Conservation (phyloP, 1,140 invertebrate species). For the Dryas iulia region DNA sequence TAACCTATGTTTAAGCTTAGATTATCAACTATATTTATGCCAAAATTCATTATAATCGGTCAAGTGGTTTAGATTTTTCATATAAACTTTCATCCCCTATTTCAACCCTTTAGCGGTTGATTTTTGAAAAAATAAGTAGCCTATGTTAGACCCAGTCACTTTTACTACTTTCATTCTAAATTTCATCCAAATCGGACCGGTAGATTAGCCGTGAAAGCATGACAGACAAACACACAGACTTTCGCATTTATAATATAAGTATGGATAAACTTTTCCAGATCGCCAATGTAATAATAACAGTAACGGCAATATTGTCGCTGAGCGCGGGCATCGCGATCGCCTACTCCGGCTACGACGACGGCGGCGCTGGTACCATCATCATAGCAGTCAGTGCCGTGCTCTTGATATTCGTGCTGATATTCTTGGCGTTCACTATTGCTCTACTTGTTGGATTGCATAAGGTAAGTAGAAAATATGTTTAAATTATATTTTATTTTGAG, state of each 20-base stretch:
- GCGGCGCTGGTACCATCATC: background rate
- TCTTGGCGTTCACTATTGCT: conserved; percentile 34
- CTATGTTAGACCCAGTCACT: too few relatives aligned
- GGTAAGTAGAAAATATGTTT: conserved; percentile 29
- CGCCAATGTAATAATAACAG: background rate
- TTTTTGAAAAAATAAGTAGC: too few relatives aligned
- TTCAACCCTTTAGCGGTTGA: too few relatives aligned
- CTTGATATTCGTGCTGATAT: conserved; percentile 21
- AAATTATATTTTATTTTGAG: background rate
- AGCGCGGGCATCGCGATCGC: background rate
- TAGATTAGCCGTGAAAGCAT: too few relatives aligned
- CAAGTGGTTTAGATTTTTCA: too few relatives aligned
- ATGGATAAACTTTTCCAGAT: conserved; percentile 26
- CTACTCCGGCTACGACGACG: background rate
- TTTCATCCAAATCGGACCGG: too few relatives aligned
- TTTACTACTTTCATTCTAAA: too few relatives aligned
- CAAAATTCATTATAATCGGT: too few relatives aligned
- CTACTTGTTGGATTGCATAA: conserved; percentile 45
- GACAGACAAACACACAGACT: too few relatives aligned
- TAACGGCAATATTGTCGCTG: background rate
- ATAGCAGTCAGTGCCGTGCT: background rate
- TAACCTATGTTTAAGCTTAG: too few relatives aligned
- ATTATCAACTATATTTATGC: too few relatives aligned
- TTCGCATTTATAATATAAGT: conserved; percentile 9
- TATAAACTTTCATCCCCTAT: too few relatives aligned